These are phyloP conservation scores for Podargus strigoides DNA, from an alignment of 2,797 vertebrate genomes.

Conservation along the genomic window DNA sequence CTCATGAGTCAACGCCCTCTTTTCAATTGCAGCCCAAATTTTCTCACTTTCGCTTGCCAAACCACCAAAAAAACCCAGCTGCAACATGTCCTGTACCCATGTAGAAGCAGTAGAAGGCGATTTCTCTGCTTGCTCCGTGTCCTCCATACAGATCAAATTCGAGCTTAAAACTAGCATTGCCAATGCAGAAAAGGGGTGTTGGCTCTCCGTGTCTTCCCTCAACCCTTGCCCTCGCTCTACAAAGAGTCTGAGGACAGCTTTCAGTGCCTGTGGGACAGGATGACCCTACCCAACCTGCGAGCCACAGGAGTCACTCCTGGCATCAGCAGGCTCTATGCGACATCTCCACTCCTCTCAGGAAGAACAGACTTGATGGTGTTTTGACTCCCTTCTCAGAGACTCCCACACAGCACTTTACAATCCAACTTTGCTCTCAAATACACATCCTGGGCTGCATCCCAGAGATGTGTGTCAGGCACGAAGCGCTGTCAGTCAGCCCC, in stretches of 20 bases:
- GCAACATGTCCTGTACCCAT: neutral
- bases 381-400: conserved; percentile 63
- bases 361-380: conserved; percentile 54
- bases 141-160: neutral
- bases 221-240: neutral
- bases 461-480: conserved; percentile 52
- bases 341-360: neutral
- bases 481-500: conserved; percentile 65
- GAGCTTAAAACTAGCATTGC: neutral
- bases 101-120: neutral
- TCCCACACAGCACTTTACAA: conserved; percentile 60
- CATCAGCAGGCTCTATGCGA: neutral
- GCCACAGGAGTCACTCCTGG: neutral
- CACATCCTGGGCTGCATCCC: conserved; percentile 52
- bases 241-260: neutral
- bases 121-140: neutral
- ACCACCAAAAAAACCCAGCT: neutral
- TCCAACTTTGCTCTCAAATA: conserved; percentile 57
- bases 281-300: neutral
- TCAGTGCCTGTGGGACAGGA: neutral
- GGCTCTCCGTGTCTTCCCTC: neutral
- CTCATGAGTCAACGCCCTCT: neutral
- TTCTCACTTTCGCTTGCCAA: neutral
- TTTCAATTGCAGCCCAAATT: neutral
- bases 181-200: neutral